Conservation (phyloP, 2,797 vertebrate species). For the Psittacula derbiana region DNA sequence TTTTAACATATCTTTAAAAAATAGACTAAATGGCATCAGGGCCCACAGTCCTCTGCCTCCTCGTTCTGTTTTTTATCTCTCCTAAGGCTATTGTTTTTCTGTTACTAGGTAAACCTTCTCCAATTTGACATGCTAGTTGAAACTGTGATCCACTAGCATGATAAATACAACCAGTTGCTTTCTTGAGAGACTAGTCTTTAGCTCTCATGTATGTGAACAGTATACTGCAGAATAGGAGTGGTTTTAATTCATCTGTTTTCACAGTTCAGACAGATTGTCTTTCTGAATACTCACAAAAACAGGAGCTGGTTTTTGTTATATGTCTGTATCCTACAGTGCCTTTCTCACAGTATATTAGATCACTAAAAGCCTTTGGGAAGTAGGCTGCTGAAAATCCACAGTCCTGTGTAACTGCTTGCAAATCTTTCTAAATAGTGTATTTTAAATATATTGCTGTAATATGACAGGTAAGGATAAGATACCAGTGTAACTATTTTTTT, state of each 20-base stretch:
- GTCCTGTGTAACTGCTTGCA: background rate
- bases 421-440: background rate
- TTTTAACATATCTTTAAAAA: conserved; percentile 49
- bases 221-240: background rate
- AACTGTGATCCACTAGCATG: background rate
- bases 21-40: background rate
- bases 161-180: background rate
- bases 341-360: background rate
- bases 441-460: background rate
- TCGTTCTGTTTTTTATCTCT: background rate
- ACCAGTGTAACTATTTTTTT: background rate
- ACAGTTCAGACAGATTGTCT: background rate
- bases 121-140: background rate
- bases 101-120: background rate
- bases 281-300: background rate
- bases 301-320: background rate
- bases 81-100: background rate
- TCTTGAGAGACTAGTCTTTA: background rate
- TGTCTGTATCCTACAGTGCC: background rate
- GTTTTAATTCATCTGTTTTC: background rate
- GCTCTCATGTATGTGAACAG: background rate
- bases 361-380: background rate
- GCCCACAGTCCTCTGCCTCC: background rate
- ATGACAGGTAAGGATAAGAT: background rate
- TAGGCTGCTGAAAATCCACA: background rate